Conservation (phyloP, 23 tunicate genomes). For the Ciona savignyi region DNA sequence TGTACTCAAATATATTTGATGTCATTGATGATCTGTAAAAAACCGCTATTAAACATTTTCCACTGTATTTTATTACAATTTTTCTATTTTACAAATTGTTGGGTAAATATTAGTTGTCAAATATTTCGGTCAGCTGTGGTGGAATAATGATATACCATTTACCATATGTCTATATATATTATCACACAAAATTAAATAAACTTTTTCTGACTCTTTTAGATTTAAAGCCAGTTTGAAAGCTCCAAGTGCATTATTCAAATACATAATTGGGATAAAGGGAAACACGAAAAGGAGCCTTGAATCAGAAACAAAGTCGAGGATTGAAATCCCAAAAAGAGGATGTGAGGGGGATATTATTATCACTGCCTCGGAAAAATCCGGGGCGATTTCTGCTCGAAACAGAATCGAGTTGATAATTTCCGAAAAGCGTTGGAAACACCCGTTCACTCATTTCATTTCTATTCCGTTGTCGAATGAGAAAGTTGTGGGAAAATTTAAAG, state of each 20-base stretch:
- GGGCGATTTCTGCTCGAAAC: constrained; percentile 30
- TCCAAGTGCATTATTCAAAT: constrained; percentile 51
- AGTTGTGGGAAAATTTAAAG: constrained; percentile 14
- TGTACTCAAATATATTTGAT: too few relatives aligned
- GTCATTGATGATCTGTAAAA: too few relatives aligned
- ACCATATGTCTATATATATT: too few relatives aligned
- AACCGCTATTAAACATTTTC: too few relatives aligned
- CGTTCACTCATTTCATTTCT: constrained; percentile 68
- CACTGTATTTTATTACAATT: too few relatives aligned
- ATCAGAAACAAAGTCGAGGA: constrained; percentile 41
- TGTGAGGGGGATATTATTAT: constrained; percentile 25
- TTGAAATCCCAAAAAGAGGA: constrained; percentile 42
- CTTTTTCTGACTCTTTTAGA: too few relatives aligned
- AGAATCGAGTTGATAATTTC: constrained; percentile 47
- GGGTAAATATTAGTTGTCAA: too few relatives aligned
- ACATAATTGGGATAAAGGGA: constrained; percentile 55
- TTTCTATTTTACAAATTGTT: too few relatives aligned
- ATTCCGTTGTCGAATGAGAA: constrained; percentile 30
- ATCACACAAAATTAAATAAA: too few relatives aligned
- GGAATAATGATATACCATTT: too few relatives aligned
- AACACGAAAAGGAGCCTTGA: constrained; percentile 37
- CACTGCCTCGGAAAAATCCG: constrained; percentile 16
- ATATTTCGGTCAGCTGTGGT: too few relatives aligned
- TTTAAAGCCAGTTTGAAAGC: too few relatives aligned
- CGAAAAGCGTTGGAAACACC: constrained; percentile 69